phyloP scores from a whole-genome alignment of 2,888 invertebrate species.

The Xestia rhomboidea region DNA sequence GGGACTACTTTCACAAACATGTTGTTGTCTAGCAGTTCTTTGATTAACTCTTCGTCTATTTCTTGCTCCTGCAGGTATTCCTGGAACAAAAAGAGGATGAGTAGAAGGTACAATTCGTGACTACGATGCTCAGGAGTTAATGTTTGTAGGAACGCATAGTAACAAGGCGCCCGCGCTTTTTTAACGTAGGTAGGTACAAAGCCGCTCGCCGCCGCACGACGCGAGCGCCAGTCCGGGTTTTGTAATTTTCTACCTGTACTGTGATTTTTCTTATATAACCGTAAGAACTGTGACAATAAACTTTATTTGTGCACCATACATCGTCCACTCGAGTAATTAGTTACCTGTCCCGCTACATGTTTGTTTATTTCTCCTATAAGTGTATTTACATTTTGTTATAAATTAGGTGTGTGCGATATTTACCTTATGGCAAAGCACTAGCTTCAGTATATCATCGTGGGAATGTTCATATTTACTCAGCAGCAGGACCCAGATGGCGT shows the following conservation, averaged over 20 bases:
- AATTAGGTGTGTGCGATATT: not conserved
- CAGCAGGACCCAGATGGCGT: conserved; percentile 81
- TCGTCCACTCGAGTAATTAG: too few relatives aligned
- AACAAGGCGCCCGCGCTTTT: too few relatives aligned
- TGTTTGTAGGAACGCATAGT: too few relatives aligned
- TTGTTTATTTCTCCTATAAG: not conserved
- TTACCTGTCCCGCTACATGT: too few relatives aligned
- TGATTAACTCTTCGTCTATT: conserved; percentile 82
- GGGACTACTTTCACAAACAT: conserved; percentile 82
- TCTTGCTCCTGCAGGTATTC: conserved; percentile 73
- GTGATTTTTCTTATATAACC: too few relatives aligned
- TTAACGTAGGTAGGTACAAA: too few relatives aligned
- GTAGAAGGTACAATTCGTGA: not conserved
- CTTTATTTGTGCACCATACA: too few relatives aligned
- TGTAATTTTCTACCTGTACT: too few relatives aligned
- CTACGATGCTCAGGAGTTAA: not conserved
- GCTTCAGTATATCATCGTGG: conserved; percentile 71
- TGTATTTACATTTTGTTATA: not conserved
- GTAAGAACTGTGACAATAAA: too few relatives aligned
- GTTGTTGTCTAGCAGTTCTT: conserved; percentile 81
- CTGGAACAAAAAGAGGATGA: conserved; percentile 68
- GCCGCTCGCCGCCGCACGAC: too few relatives aligned
- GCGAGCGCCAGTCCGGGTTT: too few relatives aligned
- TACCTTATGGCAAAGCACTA: conserved; percentile 78
- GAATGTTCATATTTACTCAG: conserved; percentile 77